These are phyloP conservation scores for Drosophila ironensis DNA, from an alignment of 1,140 invertebrate genomes.

Conservation along the genomic window DNA sequence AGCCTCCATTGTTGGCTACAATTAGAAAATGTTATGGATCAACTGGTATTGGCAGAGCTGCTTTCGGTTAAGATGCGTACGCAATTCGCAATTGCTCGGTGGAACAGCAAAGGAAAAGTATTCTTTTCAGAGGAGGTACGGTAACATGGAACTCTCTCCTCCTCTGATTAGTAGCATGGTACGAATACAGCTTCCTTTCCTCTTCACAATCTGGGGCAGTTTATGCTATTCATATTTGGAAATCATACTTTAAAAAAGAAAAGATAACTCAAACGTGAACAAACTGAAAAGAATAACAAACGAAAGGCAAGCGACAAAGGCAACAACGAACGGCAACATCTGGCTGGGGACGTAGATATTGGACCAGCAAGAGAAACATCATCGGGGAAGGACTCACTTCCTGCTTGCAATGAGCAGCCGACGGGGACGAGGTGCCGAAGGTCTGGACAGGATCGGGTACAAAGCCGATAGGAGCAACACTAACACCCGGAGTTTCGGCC, in stretches of 20 bases:
- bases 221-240: slow-evolving; percentile 23
- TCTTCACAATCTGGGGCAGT: slow-evolving; percentile 1
- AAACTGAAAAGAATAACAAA: background rate
- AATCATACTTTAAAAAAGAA: slow-evolving; percentile 16
- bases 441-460: slow-evolving; percentile 13
- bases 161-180: no score
- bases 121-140: no score
- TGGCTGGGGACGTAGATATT: slow-evolving; percentile 11
- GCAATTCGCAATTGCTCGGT: background rate
- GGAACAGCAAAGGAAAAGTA: slow-evolving; percentile 7
- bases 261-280: slow-evolving; percentile 5
- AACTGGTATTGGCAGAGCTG: slow-evolving; percentile 36
- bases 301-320: slow-evolving; percentile 19
- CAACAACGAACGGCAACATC: slow-evolving; percentile 13
- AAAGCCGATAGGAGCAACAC: slow-evolving; percentile 46
- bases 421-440: slow-evolving; percentile 10
- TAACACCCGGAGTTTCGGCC: slow-evolving; percentile 72
- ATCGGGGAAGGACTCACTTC: slow-evolving; percentile 66
- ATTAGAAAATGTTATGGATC: slow-evolving; percentile 77
- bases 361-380: background rate
- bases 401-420: slow-evolving; percentile 56
- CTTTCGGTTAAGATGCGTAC: slow-evolving; percentile 21
- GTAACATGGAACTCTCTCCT: no score
- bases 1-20: slow-evolving; percentile 82
- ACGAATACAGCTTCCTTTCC: slow-evolving; percentile 3